These are phyloP conservation scores for Nephrotoma appendiculata DNA, from an alignment of 2,888 invertebrate species.

Conservation along the genomic window DNA sequence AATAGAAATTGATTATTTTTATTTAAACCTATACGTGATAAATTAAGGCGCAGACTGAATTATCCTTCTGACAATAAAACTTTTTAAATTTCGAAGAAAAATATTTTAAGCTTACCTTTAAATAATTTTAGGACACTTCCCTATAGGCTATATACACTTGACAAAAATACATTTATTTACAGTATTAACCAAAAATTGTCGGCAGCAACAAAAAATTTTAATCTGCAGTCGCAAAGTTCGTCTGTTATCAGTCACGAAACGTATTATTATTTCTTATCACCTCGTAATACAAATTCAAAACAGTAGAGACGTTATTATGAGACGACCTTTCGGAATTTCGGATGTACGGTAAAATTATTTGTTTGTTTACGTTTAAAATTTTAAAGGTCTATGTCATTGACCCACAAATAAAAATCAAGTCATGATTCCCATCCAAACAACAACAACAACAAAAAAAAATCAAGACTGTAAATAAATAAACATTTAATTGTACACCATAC, in stretches of 20 bases:
- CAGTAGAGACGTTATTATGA: neutral
- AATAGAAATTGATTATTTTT: too few relatives aligned
- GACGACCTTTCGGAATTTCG: neutral
- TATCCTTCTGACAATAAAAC: too few relatives aligned
- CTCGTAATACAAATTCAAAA: neutral
- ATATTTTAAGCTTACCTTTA: too few relatives aligned
- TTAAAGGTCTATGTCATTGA: neutral
- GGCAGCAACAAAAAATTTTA: too few relatives aligned
- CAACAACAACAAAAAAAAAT: neutral
- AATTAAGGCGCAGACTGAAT: too few relatives aligned
- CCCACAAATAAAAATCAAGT: neutral
- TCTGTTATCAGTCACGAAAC: neutral
- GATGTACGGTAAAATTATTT: neutral
- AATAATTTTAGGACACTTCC: too few relatives aligned
- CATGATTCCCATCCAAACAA: neutral
- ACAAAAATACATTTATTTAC: too few relatives aligned
- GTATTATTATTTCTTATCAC: neutral
- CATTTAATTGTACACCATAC: neutral
- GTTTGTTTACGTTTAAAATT: neutral
- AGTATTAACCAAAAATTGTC: too few relatives aligned
- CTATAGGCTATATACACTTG: too few relatives aligned
- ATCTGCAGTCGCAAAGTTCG: too few relatives aligned
- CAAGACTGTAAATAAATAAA: neutral
- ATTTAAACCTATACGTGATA: too few relatives aligned
- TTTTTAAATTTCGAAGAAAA: too few relatives aligned